Base-by-base conservation (phyloP, 2,113 vertebrate genomes). In the Scopus umbretta region DNA sequence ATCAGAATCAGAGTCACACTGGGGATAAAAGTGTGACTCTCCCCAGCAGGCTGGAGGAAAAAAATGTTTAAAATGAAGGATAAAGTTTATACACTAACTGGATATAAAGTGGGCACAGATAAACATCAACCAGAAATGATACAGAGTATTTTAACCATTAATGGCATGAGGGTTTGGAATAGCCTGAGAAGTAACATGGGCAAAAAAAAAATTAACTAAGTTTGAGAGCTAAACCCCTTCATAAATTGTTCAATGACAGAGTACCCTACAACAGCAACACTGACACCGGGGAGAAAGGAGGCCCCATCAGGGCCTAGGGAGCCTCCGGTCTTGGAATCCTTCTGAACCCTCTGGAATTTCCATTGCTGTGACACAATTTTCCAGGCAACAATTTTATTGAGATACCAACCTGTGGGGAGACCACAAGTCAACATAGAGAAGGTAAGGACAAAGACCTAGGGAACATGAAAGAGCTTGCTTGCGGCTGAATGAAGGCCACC, bases 221-320 rank as follows among this genome's bases (percentile, higher is more conserved):
- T 85, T 88, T 72, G 26, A 82, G 53, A 73, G 23, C 26, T 83
- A 83, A 90, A 82, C 10, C 13, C 36, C 27, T 90, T 94, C n/a
- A 71, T 7, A 62, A 34, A 45, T 7, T 3, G 0, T n/a, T 72
- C 86, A 83, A 0, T 34, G 30, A 66, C 61, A 91, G 53, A 80
- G 22, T 8, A 73, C 13, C 38, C 45, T 62, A 29, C 29, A 81
- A 63, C 6, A 71, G 53, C 50, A 63, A 59, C 74, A 49, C 1
- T 27, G 45, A 23, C 50, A 70, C 2, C 0, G 0, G 45, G 50
- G 52, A 72, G 27, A 68, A 87, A 47, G 23, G 25, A 58, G 1
- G 2, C 12, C 40, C 71, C 61, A 25, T 6, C 30, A 68, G 49
- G 16, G 40, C 58, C 49, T 10, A 36, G 16, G 8, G 40, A 65